These are phyloP conservation scores for Bos indicus DNA, from an alignment of 2,113 vertebrate genomes.

Conservation along the genomic window DNA sequence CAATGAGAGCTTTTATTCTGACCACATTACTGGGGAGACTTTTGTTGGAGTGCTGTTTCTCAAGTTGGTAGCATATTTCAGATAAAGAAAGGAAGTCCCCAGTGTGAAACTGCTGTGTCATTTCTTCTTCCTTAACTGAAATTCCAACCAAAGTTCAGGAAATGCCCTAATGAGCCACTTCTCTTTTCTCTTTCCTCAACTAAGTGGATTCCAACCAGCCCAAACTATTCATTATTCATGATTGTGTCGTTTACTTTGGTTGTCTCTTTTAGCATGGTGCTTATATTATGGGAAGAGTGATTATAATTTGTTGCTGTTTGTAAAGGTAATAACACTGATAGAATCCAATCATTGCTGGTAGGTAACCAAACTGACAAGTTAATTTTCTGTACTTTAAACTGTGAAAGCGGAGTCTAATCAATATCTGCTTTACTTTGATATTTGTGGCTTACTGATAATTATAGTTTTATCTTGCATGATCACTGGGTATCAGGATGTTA, in stretches of 20 bases:
- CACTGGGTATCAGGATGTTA: constrained; percentile 27
- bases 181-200: constrained; percentile 69
- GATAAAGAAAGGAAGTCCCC: constrained; percentile 67
- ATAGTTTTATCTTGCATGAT: constrained; percentile 35
- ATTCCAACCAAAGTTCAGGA: constrained; percentile 84
- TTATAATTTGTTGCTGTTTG: constrained; percentile 80
- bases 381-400: constrained; percentile 50
- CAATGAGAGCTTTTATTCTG: background rate
- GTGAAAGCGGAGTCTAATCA: constrained; percentile 56
- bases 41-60: constrained; percentile 45
- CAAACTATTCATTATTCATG: constrained; percentile 54
- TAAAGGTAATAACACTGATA: constrained; percentile 83
- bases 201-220: constrained; percentile 34
- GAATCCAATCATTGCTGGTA: constrained; percentile 84
- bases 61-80: constrained; percentile 58
- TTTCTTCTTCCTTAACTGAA: constrained; percentile 86
- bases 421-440: constrained; percentile 43
- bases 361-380: constrained; percentile 68
- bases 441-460: constrained; percentile 29
- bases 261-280: constrained; percentile 49
- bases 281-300: constrained; percentile 61
- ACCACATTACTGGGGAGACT: background rate
- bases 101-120: constrained; percentile 85
- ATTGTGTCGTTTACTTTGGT: constrained; percentile 4
- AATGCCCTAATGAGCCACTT: constrained; percentile 74